A percentile compares a stretch with the other conserved stretches of the same genome.
Conservation (phyloP, 92 coral and sea anemone genomes). For the Galaxea fascicularis region DNA sequence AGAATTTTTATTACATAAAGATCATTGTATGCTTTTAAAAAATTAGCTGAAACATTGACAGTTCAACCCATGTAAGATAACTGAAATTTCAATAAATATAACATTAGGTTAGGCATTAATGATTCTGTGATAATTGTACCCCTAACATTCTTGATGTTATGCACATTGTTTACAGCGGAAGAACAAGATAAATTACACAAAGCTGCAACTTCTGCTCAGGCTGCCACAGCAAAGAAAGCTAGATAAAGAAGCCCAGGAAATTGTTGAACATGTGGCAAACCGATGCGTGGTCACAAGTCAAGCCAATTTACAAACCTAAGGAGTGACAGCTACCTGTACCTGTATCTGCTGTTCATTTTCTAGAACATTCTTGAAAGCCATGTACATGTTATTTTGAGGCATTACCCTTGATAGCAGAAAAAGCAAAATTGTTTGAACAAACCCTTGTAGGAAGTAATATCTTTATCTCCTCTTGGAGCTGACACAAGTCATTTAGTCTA, state of each 20-base stretch:
- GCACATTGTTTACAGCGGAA: slow-evolving; percentile 3
- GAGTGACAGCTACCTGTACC: background rate
- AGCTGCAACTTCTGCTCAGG: slow-evolving; percentile 7
- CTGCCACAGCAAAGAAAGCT: slow-evolving; percentile 10
- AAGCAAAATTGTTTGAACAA: background rate
- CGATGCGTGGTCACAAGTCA: slow-evolving; percentile 7
- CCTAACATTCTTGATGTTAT: slow-evolving; percentile 7
- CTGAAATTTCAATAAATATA: slow-evolving; percentile 1
- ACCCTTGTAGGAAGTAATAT: background rate
- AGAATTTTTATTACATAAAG: slow-evolving; percentile 8
- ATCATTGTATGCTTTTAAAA: slow-evolving; percentile 5
- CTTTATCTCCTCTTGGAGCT: background rate
- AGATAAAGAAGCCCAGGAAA: background rate
- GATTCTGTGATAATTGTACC: too few relatives aligned
- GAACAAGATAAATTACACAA: slow-evolving; percentile 2
- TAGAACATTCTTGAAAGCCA: slow-evolving; percentile 5
- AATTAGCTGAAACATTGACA: too few relatives aligned
- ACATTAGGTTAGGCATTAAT: background rate
- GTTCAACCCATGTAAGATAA: background rate
- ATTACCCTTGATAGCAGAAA: slow-evolving; percentile 4
- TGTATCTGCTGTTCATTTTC: background rate
- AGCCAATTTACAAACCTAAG: background rate
- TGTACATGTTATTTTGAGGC: background rate
- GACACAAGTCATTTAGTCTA: background rate
- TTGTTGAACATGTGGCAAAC: slow-evolving; percentile 4